Conservation (phyloP, 1,140 invertebrate species). For the Venturia canescens region DNA sequence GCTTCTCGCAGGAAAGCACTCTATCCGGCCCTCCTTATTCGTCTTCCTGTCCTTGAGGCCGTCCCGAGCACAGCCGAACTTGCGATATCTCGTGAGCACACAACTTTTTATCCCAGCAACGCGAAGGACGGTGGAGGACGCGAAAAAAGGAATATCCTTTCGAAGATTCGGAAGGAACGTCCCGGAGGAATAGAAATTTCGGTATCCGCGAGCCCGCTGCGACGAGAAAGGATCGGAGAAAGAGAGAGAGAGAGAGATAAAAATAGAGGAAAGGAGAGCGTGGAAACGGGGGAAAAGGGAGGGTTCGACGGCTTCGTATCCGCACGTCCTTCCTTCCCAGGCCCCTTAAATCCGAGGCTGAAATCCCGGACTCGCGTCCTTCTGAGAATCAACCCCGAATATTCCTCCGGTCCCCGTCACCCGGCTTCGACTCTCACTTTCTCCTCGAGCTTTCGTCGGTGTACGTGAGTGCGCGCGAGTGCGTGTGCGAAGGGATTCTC, state of each 20-base stretch:
- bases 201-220: conserved; percentile 9
- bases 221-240: neutral
- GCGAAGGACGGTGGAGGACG: neutral
- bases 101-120: neutral
- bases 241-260: neutral
- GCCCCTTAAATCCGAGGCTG: neutral
- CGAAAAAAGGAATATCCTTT: conserved; percentile 34
- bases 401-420: neutral
- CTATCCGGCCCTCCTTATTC: neutral
- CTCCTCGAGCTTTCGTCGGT: neutral
- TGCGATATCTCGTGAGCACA: conserved; percentile 14
- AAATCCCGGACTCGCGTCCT: neutral
- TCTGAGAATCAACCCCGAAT: neutral
- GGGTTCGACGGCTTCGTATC: conserved; percentile 1
- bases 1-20: neutral
- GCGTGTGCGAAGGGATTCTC: conserved; percentile 54
- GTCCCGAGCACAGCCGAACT: neutral
- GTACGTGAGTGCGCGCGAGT: conserved; percentile 55
- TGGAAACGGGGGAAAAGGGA: neutral
- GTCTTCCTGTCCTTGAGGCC: neutral
- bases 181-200: conserved; percentile 44
- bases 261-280: neutral
- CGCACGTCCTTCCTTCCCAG: neutral
- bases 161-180: neutral
- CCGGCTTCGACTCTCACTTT: conserved; percentile 1